Percentiles rank a stretch among this genome's conserved stretches.
Evolutionary conservation across 2,797 vertebrate genomes (phyloP).

Genomic region (Halcyon chelicuti): DNA sequence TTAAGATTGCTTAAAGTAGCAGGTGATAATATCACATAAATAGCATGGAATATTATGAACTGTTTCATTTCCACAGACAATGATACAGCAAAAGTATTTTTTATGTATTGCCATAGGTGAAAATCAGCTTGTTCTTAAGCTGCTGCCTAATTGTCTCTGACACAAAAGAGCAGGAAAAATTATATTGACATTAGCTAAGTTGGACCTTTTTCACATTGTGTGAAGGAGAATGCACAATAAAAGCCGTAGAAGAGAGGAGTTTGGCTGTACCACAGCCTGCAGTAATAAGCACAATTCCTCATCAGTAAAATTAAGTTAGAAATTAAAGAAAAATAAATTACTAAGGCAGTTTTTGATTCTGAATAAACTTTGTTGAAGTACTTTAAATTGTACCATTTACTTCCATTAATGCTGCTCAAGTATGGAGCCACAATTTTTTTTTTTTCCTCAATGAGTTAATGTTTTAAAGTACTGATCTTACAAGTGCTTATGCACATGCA

Average conservation of each 20-base stretch:
- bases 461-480: slow-evolving; percentile 19
- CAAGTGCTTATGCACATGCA: slow-evolving; percentile 4
- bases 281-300: not conserved
- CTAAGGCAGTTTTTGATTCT: not conserved
- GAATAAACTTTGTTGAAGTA: not conserved
- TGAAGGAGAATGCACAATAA: not conserved
- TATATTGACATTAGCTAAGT: not conserved
- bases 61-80: not conserved
- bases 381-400: not conserved
- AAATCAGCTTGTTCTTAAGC: not conserved
- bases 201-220: not conserved
- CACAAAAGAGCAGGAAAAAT: not conserved
- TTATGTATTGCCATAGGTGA: not conserved
- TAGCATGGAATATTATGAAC: not conserved
- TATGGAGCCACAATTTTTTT: not conserved
- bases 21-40: not conserved
- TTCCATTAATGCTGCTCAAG: not conserved
- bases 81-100: not conserved
- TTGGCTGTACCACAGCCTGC: not conserved
- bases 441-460: not conserved
- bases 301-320: not conserved
- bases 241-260: not conserved
- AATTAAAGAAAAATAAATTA: not conserved
- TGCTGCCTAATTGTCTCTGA: not conserved
- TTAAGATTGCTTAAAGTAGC: not conserved